These are phyloP conservation scores for Diaprepes abbreviatus DNA, from an alignment of 2,888 invertebrate genomes.

Conservation along the genomic window DNA sequence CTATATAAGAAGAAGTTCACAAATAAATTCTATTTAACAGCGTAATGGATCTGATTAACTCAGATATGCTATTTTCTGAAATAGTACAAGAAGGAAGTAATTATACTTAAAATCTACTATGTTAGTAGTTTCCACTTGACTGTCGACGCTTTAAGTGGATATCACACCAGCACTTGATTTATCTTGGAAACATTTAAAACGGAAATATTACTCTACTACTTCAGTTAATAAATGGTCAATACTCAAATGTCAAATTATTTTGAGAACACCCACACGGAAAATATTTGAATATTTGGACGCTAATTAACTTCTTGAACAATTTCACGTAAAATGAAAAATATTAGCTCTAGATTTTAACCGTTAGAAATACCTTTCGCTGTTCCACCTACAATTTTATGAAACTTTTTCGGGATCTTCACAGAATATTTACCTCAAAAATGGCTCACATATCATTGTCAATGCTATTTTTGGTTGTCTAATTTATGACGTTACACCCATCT, in stretches of 20 bases:
- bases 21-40: conserved; percentile 27
- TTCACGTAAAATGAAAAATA: too few relatives aligned
- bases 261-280: not conserved
- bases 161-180: conserved; percentile 35
- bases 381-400: too few relatives aligned
- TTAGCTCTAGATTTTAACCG: too few relatives aligned
- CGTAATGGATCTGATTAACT: conserved; percentile 33
- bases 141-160: conserved; percentile 23
- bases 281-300: not conserved
- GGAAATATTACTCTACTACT: conserved; percentile 6
- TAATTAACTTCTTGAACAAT: too few relatives aligned
- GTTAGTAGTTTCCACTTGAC: conserved; percentile 29
- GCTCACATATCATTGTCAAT: too few relatives aligned
- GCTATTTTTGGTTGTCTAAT: too few relatives aligned
- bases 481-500: too few relatives aligned
- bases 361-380: too few relatives aligned
- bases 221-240: conserved; percentile 1
- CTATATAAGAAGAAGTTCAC: conserved; percentile 24
- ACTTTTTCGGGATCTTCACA: too few relatives aligned
- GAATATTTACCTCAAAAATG: too few relatives aligned
- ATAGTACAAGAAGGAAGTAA: conserved; percentile 42
- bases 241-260: conserved; percentile 7
- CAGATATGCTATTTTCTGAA: conserved; percentile 34
- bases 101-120: conserved; percentile 34
- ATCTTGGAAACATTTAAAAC: conserved; percentile 25